Evolutionary conservation across 2,113 vertebrate species (phyloP).

Genomic region (Myotis lucifugus): DNA sequence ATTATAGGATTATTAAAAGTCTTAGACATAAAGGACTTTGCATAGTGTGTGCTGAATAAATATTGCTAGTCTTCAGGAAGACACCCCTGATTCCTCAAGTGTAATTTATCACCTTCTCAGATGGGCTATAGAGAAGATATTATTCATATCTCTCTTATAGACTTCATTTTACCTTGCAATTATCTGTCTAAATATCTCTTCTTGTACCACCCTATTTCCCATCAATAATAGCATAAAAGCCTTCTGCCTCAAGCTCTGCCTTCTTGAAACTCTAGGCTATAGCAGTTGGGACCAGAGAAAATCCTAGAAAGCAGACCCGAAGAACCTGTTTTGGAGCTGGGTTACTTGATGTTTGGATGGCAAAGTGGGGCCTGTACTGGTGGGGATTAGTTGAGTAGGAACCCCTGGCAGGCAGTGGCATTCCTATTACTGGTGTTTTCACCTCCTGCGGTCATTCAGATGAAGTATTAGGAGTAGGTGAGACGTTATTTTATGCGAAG

Average conservation of each 20-base stretch:
- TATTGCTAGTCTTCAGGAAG: background rate
- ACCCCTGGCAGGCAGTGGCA: too few species aligned
- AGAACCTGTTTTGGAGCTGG: background rate
- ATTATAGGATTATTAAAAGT: background rate
- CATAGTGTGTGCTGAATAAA: background rate
- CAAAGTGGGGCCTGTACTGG: rapidly evolving
- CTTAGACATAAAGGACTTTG: background rate
- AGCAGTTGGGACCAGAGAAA: background rate
- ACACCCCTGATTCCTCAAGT: background rate
- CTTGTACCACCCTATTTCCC: background rate
- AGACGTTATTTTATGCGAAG: background rate
- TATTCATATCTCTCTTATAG: background rate
- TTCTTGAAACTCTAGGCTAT: background rate
- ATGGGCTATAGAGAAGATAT: background rate
- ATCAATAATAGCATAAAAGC: background rate
- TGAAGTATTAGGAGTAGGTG: background rate
- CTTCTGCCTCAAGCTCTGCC: background rate
- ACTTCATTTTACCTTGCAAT: background rate
- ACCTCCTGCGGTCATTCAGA: background rate
- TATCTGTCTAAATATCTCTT: background rate
- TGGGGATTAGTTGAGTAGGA: background rate
- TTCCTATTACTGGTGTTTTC: background rate
- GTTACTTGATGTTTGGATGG: background rate
- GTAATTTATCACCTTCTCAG: background rate
- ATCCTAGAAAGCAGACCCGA: background rate